Evolutionary conservation across 1,140 invertebrate genomes (phyloP).

Genomic region (Rhyacophila brunnea): DNA sequence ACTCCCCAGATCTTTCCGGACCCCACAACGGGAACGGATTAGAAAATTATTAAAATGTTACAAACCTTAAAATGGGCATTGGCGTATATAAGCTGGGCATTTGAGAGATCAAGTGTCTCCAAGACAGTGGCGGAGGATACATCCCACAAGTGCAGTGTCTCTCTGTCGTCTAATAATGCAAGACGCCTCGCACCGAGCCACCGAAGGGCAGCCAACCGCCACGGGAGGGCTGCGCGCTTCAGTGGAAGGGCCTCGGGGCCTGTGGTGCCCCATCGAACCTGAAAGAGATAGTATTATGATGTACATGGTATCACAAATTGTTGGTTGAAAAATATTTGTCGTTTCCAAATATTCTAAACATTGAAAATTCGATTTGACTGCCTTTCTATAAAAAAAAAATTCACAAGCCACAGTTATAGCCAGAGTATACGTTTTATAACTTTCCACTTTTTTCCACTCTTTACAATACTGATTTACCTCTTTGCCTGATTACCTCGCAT

Average conservation of each 20-base stretch:
- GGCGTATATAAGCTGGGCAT: constrained; percentile 85
- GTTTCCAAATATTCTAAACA: too few species aligned
- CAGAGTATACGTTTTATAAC: too few species aligned
- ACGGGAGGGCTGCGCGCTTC: constrained; percentile 52
- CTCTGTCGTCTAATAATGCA: constrained; percentile 79
- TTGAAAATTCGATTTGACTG: too few species aligned
- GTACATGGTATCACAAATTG: not conserved
- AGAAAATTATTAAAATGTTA: too few species aligned
- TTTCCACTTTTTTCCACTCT: too few species aligned
- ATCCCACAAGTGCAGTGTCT: constrained; percentile 85
- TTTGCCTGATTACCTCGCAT: too few species aligned
- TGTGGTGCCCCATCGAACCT: constrained; percentile 23
- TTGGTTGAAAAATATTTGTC: too few species aligned
- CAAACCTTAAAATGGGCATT: constrained; percentile 87
- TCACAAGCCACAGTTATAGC: too few species aligned
- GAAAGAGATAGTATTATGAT: constrained; percentile 4
- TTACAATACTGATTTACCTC: too few species aligned
- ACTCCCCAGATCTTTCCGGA: too few species aligned
- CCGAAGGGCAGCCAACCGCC: constrained; percentile 70
- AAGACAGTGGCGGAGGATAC: constrained; percentile 82
- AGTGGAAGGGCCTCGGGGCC: constrained; percentile 24
- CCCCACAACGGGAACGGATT: too few species aligned
- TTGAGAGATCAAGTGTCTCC: constrained; percentile 79
- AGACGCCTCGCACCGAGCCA: constrained; percentile 89
- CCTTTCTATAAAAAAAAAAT: too few species aligned